Conservation (phyloP, 2,888 invertebrate genomes). For the Cantharis rustica region DNA sequence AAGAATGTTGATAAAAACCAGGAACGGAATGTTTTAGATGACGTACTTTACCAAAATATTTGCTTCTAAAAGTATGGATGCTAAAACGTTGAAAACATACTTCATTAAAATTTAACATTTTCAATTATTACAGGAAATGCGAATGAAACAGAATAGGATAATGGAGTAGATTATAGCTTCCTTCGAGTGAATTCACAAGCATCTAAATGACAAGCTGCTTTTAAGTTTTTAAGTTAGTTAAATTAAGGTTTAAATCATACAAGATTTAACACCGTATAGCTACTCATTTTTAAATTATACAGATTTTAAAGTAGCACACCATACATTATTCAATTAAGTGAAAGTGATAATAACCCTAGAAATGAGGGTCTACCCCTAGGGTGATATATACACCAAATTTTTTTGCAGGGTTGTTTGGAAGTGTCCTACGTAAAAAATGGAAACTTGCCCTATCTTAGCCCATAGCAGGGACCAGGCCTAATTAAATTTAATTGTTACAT, state of each 20-base stretch:
- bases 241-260: not conserved
- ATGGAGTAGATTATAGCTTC: constrained; percentile 4
- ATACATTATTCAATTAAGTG: not conserved
- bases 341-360: not conserved
- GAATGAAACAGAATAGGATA: constrained; percentile 4
- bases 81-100: constrained; percentile 1
- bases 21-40: not conserved
- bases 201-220: constrained; percentile 4
- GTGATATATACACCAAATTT: not conserved
- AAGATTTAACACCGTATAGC: not conserved
- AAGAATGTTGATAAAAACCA: not conserved
- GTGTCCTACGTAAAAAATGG: not conserved
- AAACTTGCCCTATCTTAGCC: not conserved
- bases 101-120: constrained; percentile 2
- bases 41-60: not conserved
- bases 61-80: not conserved
- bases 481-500: not conserved
- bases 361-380: not conserved
- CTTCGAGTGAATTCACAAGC: constrained; percentile 2
- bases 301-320: not conserved
- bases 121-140: constrained; percentile 4
- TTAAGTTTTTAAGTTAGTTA: not conserved
- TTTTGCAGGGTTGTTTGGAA: not conserved
- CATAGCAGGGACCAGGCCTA: not conserved
- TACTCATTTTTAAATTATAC: not conserved